Evolutionary conservation across 2,888 invertebrate species (phyloP).

Genomic region (Tetramorium bicarinatum): DNA sequence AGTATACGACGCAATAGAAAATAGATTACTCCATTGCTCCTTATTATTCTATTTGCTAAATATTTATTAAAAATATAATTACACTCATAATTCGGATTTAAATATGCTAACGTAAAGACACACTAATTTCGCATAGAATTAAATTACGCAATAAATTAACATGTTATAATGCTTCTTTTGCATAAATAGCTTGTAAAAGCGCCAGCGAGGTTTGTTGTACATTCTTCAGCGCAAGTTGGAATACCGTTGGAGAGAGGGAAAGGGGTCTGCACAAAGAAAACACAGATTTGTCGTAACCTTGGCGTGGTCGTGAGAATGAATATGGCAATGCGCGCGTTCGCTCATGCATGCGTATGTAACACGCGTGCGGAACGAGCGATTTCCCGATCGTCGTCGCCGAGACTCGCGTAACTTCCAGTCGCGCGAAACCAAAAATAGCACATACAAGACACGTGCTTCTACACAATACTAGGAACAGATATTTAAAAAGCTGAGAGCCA

Average conservation of each 20-base stretch:
- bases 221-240: slow-evolving; percentile 23
- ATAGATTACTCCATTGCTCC: neutral
- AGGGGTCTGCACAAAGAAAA: slow-evolving; percentile 39
- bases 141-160: neutral
- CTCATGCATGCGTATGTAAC: neutral
- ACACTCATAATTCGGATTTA: neutral
- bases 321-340: slow-evolving; percentile 23
- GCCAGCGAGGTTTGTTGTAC: neutral
- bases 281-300: slow-evolving; percentile 52
- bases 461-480: neutral
- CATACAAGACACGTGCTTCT: slow-evolving; percentile 17
- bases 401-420: slow-evolving; percentile 33
- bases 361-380: neutral
- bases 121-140: neutral
- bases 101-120: neutral
- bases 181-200: slow-evolving; percentile 22
- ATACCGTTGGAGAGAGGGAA: neutral
- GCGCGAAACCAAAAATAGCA: slow-evolving; percentile 29
- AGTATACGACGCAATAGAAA: neutral
- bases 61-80: neutral
- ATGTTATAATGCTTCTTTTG: neutral
- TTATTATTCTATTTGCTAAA: neutral
- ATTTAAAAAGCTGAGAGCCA: neutral
- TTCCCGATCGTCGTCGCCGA: slow-evolving; percentile 20
- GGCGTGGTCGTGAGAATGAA: slow-evolving; percentile 54